Conservation (phyloP, 2,113 vertebrate species). For the Tonatia bakeri region DNA sequence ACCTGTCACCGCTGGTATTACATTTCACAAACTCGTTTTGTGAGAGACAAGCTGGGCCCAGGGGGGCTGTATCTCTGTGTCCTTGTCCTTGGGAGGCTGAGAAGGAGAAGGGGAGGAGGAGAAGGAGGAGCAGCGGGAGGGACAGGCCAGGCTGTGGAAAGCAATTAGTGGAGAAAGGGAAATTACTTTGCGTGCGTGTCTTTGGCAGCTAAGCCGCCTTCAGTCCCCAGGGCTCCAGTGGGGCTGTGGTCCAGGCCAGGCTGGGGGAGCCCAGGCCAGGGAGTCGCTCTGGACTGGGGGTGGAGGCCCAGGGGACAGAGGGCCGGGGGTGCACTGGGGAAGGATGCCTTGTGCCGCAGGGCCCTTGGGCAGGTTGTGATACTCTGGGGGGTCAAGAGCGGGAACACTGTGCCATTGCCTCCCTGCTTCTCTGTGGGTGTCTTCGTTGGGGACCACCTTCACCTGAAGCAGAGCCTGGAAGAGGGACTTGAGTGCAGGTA, state of each 20-base stretch:
- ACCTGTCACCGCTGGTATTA: not conserved
- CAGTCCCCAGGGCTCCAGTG: not conserved
- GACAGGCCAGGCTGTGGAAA: not conserved
- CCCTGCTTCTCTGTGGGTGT: not conserved
- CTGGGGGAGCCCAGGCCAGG: not conserved
- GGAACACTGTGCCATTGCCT: rapidly evolving
- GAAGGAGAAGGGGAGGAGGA: constrained; percentile 43
- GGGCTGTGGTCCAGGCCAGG: not conserved
- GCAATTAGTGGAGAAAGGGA: constrained; percentile 22
- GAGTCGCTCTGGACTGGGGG: not conserved
- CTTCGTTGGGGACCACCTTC: not conserved
- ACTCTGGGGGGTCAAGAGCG: not conserved
- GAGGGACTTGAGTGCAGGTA: not conserved
- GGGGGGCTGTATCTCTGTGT: constrained; percentile 3
- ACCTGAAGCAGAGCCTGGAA: not conserved
- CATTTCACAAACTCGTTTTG: constrained; percentile 28
- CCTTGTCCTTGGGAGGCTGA: constrained; percentile 60
- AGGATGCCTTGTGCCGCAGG: too few species aligned
- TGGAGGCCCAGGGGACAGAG: not conserved
- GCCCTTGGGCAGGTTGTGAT: not conserved
- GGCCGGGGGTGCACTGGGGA: not conserved
- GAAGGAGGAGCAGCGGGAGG: not conserved
- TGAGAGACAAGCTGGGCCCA: constrained; percentile 54
- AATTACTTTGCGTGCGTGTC: not conserved
- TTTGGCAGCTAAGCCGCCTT: not conserved